A percentile compares a stretch with the other conserved stretches of the same genome.
phyloP scores from a whole-genome alignment of 2,797 vertebrate genomes.

The Hipposideros larvatus region DNA sequence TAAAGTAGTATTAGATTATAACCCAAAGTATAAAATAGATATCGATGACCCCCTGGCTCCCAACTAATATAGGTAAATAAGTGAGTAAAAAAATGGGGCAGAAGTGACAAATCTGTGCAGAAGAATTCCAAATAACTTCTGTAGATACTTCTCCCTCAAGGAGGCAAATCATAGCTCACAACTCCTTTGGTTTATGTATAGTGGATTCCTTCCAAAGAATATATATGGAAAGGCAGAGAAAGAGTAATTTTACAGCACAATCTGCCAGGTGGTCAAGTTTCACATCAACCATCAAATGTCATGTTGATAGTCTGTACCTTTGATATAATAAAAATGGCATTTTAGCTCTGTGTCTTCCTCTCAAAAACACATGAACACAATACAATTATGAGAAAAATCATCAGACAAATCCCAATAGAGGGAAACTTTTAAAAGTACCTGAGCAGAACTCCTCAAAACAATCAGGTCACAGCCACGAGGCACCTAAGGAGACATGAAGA shows the following conservation, averaged over 20 bases:
- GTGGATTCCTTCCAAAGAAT: background rate
- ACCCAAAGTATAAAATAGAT: background rate
- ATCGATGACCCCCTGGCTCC: background rate
- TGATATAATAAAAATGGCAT: background rate
- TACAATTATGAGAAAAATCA: background rate
- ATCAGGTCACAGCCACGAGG: background rate
- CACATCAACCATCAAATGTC: background rate
- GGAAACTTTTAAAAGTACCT: background rate
- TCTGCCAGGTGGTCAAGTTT: background rate
- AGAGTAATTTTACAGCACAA: background rate
- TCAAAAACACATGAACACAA: background rate
- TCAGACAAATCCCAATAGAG: background rate
- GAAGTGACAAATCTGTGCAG: background rate
- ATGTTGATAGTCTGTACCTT: rapidly evolving
- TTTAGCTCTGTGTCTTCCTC: background rate
- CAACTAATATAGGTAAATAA: background rate
- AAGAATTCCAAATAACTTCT: background rate
- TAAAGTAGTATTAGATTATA: background rate
- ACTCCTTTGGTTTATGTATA: background rate
- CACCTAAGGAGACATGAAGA: too few relatives aligned
- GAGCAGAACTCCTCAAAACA: background rate
- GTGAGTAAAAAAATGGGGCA: background rate
- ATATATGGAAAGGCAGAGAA: too few relatives aligned
- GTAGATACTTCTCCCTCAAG: background rate
- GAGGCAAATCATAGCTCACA: background rate